phyloP scores from a whole-genome alignment of 92 coral and sea anemone species.

The Paragorgia papillata region DNA sequence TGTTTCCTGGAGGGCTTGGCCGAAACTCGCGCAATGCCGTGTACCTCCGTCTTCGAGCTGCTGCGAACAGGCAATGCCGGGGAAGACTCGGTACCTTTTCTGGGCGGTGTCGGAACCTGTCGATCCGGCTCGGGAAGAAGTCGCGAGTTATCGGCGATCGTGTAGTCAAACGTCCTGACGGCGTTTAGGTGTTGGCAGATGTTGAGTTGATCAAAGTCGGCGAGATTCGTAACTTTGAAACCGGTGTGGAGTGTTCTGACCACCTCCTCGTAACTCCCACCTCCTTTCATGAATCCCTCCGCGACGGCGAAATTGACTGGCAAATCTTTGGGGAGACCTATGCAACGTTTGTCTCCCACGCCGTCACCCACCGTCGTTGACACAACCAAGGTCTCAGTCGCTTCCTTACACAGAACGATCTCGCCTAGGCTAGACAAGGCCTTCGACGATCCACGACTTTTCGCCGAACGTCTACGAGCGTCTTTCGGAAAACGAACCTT shows the following conservation, averaged over 20 bases:
- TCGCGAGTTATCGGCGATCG: too few species aligned
- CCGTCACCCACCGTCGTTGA: background rate
- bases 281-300: background rate
- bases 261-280: background rate
- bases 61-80: too few species aligned
- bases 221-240: background rate
- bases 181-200: too few species aligned
- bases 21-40: too few species aligned
- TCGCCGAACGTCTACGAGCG: background rate
- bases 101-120: too few species aligned
- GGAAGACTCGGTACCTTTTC: too few species aligned
- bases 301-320: background rate
- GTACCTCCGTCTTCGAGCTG: too few species aligned
- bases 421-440: background rate
- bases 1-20: too few species aligned
- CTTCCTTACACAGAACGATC: background rate
- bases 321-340: slow-evolving; percentile 11
- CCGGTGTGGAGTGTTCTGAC: background rate
- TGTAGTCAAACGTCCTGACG: too few species aligned
- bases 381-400: background rate
- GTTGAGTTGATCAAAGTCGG: background rate
- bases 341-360: background rate
- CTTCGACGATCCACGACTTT: background rate
- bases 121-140: too few species aligned
- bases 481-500: slow-evolving; percentile 1